Conservation (phyloP, 2,113 vertebrate genomes). For the Oxyura jamaicensis region DNA sequence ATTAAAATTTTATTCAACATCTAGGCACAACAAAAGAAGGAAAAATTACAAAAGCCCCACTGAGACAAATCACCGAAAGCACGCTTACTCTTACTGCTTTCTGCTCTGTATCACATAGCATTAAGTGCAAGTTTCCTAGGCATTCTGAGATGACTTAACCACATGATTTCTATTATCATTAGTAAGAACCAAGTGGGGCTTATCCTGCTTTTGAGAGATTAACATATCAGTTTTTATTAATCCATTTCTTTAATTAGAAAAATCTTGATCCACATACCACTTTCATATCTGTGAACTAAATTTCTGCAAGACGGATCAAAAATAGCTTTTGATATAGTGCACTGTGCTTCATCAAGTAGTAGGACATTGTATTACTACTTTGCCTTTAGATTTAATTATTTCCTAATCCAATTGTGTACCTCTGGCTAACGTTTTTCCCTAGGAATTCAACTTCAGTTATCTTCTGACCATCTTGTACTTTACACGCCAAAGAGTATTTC, state of each 20-base stretch:
- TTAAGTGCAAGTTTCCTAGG: background rate
- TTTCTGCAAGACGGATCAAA: constrained; percentile 21
- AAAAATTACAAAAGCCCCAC: background rate
- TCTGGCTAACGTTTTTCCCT: background rate
- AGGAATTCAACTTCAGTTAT: background rate
- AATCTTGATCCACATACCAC: background rate
- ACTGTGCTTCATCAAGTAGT: background rate
- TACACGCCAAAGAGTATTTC: background rate
- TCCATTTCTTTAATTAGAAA: constrained; percentile 39
- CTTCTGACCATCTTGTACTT: background rate
- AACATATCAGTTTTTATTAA: constrained; percentile 10
- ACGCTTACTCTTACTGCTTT: background rate
- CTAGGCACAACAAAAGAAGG: background rate
- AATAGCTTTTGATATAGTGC: background rate
- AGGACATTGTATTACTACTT: background rate
- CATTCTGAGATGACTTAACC: background rate
- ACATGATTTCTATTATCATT: constrained; percentile 9
- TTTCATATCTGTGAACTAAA: background rate
- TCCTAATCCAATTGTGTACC: background rate
- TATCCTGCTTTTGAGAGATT: constrained; percentile 37
- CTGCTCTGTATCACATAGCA: background rate
- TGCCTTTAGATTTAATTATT: background rate
- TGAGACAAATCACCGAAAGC: background rate
- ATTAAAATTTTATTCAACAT: background rate
- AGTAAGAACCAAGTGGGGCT: constrained; percentile 3